Conservation (phyloP, 2,113 vertebrate species). For the Apodemus sylvaticus region DNA sequence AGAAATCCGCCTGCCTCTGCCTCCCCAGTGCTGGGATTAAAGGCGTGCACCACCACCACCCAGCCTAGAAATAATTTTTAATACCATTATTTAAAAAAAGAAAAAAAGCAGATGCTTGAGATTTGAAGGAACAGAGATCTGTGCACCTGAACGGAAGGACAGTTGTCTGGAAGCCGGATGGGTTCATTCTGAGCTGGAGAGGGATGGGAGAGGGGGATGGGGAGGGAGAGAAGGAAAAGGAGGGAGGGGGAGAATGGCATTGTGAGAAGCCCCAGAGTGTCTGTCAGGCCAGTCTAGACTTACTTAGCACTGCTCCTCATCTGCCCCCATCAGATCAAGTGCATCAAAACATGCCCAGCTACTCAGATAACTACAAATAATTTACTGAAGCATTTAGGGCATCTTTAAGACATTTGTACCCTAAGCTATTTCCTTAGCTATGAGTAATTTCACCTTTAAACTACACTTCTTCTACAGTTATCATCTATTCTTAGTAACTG, state of each 20-base stretch:
- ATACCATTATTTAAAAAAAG: neutral
- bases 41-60: no score
- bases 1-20: no score
- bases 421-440: neutral
- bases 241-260: neutral
- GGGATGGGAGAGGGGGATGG: neutral
- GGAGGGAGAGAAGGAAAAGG: neutral
- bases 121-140: neutral
- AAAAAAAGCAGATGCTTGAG: neutral
- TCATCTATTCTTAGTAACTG: neutral
- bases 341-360: neutral
- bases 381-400: neutral
- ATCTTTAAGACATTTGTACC: neutral
- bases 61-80: neutral
- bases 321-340: neutral
- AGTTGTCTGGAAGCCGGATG: neutral
- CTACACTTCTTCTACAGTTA: neutral
- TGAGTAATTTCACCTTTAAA: neutral
- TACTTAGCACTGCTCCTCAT: neutral
- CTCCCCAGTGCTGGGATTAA: no score
- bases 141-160: neutral
- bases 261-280: neutral
- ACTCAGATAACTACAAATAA: neutral
- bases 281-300: neutral
- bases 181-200: neutral